A percentile compares a stretch with the other conserved stretches of the same genome.
phyloP scores from a whole-genome alignment of 2,888 invertebrate species.

The Agonum fuliginosum region DNA sequence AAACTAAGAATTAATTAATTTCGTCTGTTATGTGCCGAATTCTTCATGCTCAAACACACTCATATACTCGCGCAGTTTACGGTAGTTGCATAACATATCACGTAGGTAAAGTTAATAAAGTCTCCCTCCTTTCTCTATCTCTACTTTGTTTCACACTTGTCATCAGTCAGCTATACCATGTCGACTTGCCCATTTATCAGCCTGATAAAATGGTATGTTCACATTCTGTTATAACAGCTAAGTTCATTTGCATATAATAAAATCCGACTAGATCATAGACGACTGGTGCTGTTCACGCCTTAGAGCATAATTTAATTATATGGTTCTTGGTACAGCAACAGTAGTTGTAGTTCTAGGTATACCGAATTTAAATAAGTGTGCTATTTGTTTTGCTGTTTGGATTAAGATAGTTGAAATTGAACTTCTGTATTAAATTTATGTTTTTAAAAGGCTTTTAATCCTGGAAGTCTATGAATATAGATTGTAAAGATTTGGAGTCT shows the following conservation, averaged over 20 bases:
- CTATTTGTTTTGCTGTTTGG: no score
- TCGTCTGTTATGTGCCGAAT: neutral
- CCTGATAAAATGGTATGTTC: constrained; percentile 26
- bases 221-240: neutral
- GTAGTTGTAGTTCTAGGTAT: neutral
- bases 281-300: constrained; percentile 14
- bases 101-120: constrained; percentile 12
- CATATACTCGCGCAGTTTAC: no score
- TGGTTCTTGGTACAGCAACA: neutral
- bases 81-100: constrained; percentile 2
- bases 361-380: neutral
- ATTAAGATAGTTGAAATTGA: no score
- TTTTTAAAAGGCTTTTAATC: no score
- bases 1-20: constrained; percentile 10
- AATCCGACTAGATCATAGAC: constrained; percentile 4
- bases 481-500: no score
- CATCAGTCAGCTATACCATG: constrained; percentile 9
- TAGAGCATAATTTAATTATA: constrained; percentile 28
- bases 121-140: neutral
- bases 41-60: neutral
- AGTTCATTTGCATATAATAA: constrained; percentile 28
- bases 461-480: no score
- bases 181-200: constrained; percentile 32
- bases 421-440: no score
- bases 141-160: neutral